These are phyloP conservation scores for Leucoptera coffeella DNA, from an alignment of 2,888 invertebrate genomes.

Conservation along the genomic window DNA sequence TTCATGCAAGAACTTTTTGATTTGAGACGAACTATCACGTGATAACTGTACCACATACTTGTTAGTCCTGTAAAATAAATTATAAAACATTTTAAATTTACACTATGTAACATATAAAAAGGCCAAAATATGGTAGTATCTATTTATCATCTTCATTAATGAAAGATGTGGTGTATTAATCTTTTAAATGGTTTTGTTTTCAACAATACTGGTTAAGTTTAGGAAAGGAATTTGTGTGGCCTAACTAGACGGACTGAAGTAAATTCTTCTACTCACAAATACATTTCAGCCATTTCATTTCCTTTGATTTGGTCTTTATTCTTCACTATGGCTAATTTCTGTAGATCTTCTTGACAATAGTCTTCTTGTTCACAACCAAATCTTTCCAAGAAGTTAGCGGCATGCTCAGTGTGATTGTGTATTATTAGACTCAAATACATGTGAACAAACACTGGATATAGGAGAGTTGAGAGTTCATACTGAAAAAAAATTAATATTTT, in stretches of 20 bases:
- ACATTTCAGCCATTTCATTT: constrained; percentile 77
- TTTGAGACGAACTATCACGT: constrained; percentile 83
- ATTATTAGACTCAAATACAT: constrained; percentile 92
- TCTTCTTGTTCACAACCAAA: constrained; percentile 82
- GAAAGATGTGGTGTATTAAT: too few relatives aligned
- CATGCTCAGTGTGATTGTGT: constrained; percentile 80
- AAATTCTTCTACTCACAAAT: constrained; percentile 4
- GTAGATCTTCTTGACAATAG: constrained; percentile 83
- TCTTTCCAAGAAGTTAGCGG: constrained; percentile 73
- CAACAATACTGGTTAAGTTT: too few relatives aligned
- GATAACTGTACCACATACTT: constrained; percentile 93
- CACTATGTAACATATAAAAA: too few relatives aligned
- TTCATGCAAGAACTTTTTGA: constrained; percentile 89
- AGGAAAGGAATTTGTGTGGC: too few relatives aligned
- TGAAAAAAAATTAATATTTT: too few relatives aligned
- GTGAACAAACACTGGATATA: constrained; percentile 93
- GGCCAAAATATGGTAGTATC: too few relatives aligned
- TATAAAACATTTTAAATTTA: too few relatives aligned
- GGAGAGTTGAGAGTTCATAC: constrained; percentile 86
- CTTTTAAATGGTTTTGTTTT: too few relatives aligned
- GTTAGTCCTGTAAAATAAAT: constrained; percentile 64
- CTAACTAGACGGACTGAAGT: too few relatives aligned
- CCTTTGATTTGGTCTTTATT: constrained; percentile 85
- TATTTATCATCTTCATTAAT: too few relatives aligned
- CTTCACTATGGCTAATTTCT: constrained; percentile 71